Conservation (phyloP, 2,888 invertebrate species). For the Cantharis rustica region DNA sequence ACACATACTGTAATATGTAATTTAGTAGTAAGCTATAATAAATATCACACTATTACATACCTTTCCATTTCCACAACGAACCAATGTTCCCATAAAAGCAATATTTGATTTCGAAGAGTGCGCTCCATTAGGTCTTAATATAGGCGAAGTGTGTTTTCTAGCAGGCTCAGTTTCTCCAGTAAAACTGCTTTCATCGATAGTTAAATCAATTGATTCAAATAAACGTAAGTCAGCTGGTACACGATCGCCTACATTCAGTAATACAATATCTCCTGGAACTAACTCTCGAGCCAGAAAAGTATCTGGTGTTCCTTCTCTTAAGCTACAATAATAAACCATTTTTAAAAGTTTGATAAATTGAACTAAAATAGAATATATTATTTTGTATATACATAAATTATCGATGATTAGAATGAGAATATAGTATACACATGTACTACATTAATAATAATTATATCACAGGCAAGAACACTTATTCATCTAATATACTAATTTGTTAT, state of each 20-base stretch:
- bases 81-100: slow-evolving; percentile 97
- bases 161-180: slow-evolving; percentile 98
- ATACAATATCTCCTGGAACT: slow-evolving; percentile 96
- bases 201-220: slow-evolving; percentile 90
- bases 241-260: slow-evolving; percentile 91
- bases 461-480: too few species aligned
- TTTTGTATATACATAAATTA: too few species aligned
- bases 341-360: background rate
- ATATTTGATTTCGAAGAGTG: slow-evolving; percentile 81
- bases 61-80: slow-evolving; percentile 94
- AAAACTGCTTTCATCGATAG: slow-evolving; percentile 97
- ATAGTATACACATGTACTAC: too few species aligned
- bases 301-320: slow-evolving; percentile 85
- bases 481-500: too few species aligned
- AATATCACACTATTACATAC: slow-evolving; percentile 55
- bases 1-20: too few species aligned
- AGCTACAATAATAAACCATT: slow-evolving; percentile 59
- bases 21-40: too few species aligned
- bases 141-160: slow-evolving; percentile 71
- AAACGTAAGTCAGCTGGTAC: slow-evolving; percentile 96
- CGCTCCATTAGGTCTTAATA: slow-evolving; percentile 60
- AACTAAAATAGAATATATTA: background rate
- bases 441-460: too few species aligned
- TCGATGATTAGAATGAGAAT: too few species aligned
- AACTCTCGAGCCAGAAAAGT: slow-evolving; percentile 92